Base-by-base conservation (phyloP, 2,797 vertebrate species). In the Anguilla obscura region DNA sequence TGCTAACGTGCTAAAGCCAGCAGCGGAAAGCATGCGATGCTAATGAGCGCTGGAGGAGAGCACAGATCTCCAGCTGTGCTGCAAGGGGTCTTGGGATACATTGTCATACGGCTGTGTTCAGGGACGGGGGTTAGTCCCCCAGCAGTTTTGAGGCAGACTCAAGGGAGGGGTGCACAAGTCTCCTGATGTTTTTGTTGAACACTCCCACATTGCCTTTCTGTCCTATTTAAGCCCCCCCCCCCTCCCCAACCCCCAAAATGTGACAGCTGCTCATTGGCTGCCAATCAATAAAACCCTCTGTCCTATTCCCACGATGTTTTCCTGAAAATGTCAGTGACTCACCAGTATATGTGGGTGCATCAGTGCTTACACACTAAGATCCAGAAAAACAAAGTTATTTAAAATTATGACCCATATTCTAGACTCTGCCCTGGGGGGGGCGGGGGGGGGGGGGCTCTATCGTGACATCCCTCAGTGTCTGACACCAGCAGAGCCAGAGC, bases 231-330 rank as follows among this genome's bases (percentile, higher is more conserved):
- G n/a, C 71, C 30, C 30, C 30, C 21, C 30, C 21, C 63, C 60
- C 60, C 33, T 33, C 24, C 24, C 21, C 63, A 18, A 1, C 63
- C 5, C 54, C 18, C 24, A 66, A 9, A 21, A n/a, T 74, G 71
- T 74, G 71, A 16, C 71, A 74, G 27, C 71, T 74, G 71, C 30
- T 74, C 71, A 74, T 30, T 74, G 71, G 71, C 71, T 74, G 71
- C 71, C 71, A 74, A 74, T 74, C 27, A 74, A 74, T 33, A 74
- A 30, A 74, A 12, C 71, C 71, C 12, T 36, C 30, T 33, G 8
- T 74, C 71, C 9, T 74, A 36, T 74, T 74, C 71, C 71, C 71
- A 33, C 36, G 71, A 74, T 33, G 71, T 30, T 74, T 74, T 74
- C 30, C 33, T 12, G 27, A 33, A 33, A 74, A 74, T 74, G 71